Percentiles rank a stretch among this genome's conserved stretches.
Conservation (phyloP, 2,113 vertebrate genomes). For the Ahaetulla prasina region DNA sequence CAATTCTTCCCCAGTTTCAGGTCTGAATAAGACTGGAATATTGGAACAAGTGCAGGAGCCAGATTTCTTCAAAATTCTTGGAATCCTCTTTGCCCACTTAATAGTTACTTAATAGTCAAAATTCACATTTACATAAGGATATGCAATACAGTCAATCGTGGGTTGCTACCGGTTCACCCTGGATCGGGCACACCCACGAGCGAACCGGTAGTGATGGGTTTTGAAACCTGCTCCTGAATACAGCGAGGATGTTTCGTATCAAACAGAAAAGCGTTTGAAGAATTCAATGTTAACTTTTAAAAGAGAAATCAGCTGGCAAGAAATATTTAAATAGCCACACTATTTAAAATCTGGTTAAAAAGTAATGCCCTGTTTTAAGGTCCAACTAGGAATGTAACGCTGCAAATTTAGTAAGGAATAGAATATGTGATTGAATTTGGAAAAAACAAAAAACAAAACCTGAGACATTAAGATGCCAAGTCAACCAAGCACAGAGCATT, state of each 20-base stretch:
- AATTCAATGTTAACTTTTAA: background rate
- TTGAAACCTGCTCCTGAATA: no score
- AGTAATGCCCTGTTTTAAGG: conserved; percentile 2
- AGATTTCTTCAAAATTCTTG: conserved; percentile 1
- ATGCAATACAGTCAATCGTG: background rate
- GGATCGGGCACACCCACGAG: no score
- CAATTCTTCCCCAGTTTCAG: conserved; percentile 55
- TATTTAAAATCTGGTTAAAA: background rate
- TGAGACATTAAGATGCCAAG: background rate
- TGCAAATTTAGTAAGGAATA: background rate
- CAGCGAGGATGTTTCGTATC: background rate
- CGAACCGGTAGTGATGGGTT: no score
- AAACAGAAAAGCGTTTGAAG: background rate
- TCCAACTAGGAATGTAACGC: background rate
- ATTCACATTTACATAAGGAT: background rate
- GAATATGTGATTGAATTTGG: background rate
- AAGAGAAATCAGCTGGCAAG: background rate
- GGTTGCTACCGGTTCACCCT: no score
- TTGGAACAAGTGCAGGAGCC: conserved; percentile 46
- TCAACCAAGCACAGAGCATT: background rate
- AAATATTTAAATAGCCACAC: background rate
- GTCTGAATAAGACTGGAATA: conserved; percentile 49
- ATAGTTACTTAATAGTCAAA: fast-evolving
- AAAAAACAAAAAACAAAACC: background rate
- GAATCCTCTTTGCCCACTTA: conserved; percentile 25